These are phyloP conservation scores for Pristis pectinata DNA, from an alignment of 2,797 vertebrate genomes.

Conservation along the genomic window DNA sequence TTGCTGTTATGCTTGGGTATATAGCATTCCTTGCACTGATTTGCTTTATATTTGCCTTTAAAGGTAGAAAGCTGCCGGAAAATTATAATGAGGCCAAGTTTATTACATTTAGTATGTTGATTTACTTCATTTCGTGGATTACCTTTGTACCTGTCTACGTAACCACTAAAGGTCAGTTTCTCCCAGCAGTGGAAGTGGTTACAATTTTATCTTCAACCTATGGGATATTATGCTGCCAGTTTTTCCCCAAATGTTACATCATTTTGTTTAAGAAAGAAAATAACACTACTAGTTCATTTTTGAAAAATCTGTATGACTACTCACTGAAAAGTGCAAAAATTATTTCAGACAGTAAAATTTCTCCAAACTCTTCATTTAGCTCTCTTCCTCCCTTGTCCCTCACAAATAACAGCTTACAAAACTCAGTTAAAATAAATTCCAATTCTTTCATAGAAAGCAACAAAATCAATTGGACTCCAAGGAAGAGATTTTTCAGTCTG, in stretches of 20 bases:
- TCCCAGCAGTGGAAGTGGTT: conserved; percentile 78
- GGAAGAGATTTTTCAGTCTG: conserved; percentile 46
- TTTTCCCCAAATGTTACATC: conserved; percentile 80
- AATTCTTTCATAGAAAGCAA: neutral
- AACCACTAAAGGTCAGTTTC: conserved; percentile 71
- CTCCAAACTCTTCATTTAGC: conserved; percentile 42
- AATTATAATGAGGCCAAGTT: conserved; percentile 85
- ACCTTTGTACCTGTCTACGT: conserved; percentile 75
- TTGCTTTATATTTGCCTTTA: conserved; percentile 79
- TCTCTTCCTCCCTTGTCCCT: neutral
- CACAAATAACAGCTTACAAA: neutral
- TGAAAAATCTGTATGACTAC: conserved; percentile 69
- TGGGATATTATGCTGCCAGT: conserved; percentile 74
- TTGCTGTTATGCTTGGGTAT: conserved; percentile 74
- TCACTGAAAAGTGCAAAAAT: conserved; percentile 56
- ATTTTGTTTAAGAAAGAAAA: conserved; percentile 74
- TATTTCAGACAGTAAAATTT: conserved; percentile 51
- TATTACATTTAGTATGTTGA: conserved; percentile 84
- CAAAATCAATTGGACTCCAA: neutral
- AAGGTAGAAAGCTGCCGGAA: conserved; percentile 77
- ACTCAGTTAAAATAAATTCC: neutral
- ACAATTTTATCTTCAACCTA: conserved; percentile 84
- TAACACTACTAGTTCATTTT: conserved; percentile 76
- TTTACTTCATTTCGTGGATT: conserved; percentile 82
- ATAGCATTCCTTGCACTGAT: conserved; percentile 66